Base-by-base conservation (phyloP, 2,113 vertebrate species). In the Hypanus sabinus region DNA sequence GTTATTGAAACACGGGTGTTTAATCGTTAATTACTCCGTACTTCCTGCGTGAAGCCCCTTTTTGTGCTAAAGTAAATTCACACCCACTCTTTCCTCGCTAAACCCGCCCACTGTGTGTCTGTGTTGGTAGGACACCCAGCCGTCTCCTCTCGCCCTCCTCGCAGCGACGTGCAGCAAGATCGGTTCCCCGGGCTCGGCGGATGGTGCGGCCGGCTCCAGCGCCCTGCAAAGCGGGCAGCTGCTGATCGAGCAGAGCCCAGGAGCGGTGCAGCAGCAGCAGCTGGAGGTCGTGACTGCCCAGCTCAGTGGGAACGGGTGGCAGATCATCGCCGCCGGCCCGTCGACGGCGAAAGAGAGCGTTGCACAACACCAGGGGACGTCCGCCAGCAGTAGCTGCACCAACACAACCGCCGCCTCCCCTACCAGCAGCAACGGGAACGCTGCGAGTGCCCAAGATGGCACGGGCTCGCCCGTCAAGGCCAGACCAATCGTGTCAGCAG, bases 161-260 rank as follows among this genome's bases (percentile, higher is more conserved):
- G 99, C 99, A 94, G 99, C 99, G 95, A 99, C 99, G 96, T 99
- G 99, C 98, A 99, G 99, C 97, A 99, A 99, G 97, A 99, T 99
- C 96, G 99, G 98, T 95, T 98, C 97, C 95, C 97, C 97, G 94
- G 97, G 97, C 27, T 77, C 76, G 55, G 62, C 77, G 95, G 98
- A 99, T 96, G 97, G 97, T 95, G 98, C 98, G 96, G 96, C 96
- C 70, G 97, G 97, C 95, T 73, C 65, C 68, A 93, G 27, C 91
- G 5, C 91, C 11, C 68, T 93, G 95, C 98, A 98, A 96, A 96
- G 97, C 95, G 97, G 97, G 95, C 98, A 98, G 94, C 96, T 79
- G 0, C 97, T 98, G 94, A 98, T 99, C 96, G 98, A 99, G 96
- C 97, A 98, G 76, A 98, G 98, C 96, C 97, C 98, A 95, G 98